Percentiles rank a stretch among this genome's conserved stretches.
Conservation (phyloP, 2,797 vertebrate species). For the Trichosurus vulpecula region DNA sequence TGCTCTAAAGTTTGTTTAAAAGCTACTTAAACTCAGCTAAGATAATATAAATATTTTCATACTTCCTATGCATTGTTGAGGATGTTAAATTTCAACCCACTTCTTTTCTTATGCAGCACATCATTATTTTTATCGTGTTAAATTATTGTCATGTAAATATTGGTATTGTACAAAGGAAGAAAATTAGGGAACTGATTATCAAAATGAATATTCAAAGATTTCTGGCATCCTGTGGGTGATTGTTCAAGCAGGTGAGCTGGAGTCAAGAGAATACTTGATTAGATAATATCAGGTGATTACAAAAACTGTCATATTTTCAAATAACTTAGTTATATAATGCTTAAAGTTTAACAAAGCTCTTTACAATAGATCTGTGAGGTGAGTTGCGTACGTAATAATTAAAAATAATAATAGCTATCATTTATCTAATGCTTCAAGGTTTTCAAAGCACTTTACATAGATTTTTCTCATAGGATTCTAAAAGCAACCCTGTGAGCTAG, state of each 20-base stretch:
- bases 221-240: slow-evolving; percentile 38
- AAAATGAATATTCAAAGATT: slow-evolving; percentile 62
- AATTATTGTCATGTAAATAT: slow-evolving; percentile 65
- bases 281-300: slow-evolving; percentile 37
- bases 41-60: slow-evolving; percentile 80
- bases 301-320: slow-evolving; percentile 43
- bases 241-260: slow-evolving; percentile 60
- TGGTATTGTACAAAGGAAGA: slow-evolving; percentile 4
- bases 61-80: slow-evolving; percentile 62
- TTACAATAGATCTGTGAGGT: neutral
- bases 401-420: neutral
- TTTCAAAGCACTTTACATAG: neutral
- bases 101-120: slow-evolving; percentile 58
- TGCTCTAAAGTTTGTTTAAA: slow-evolving; percentile 70
- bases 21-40: slow-evolving; percentile 71
- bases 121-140: slow-evolving; percentile 63
- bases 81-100: slow-evolving; percentile 62
- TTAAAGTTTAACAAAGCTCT: neutral
- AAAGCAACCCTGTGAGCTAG: neutral
- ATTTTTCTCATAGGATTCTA: slow-evolving; percentile 12
- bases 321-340: neutral
- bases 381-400: neutral
- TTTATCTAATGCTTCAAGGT: neutral
- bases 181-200: slow-evolving; percentile 60
- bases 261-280: slow-evolving; percentile 36